Evolutionary conservation across 2,113 vertebrate species (phyloP), one percentile per base, ranked within the genome.

Genomic region (Aphyosemion australe): DNA sequence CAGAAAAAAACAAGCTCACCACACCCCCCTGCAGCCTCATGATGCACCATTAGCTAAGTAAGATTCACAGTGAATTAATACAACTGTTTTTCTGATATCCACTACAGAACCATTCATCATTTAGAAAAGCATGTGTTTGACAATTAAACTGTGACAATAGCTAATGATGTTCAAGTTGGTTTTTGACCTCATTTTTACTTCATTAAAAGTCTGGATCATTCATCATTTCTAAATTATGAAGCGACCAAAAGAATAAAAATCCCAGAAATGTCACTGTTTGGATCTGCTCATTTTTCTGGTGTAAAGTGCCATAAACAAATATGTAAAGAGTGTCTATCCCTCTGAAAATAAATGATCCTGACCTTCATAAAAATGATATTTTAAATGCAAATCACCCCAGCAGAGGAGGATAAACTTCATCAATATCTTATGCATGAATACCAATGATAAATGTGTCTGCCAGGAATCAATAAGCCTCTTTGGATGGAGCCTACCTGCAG

Each of bases 331-430:
- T 74, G 83, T 84, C 79, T 84, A 78, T 87, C 69, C 57, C 75
- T 76, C 65, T 65, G 62, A 81, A 89, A 90, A 92, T 84, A 87
- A 92, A 93, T 92, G 69, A 84, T 69, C 67, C 68, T 93, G 92
- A 92, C 91, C 91, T 92, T 92, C 86, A 80, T 87, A 83, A 83
- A 90, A 90, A 89, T 82, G 43, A 74, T 70, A 89, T 91, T 90
- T 87, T 80, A 83, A 90, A 91, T 89, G 89, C 90, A 91, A 91
- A 91, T 90, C 82, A 78, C 72, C 61, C 49, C 32, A 39, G 74
- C 72, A 73, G 63, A 57, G 16, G 43, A 72, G 62, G 46, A 58
- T 66, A 79, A 87, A 78, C 74, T 65, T 90, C 69, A 85, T 91
- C 87, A 89, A 91, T 89, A 90, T 73, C 61, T 80, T 76, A 75